Percentiles rank a stretch among this genome's conserved stretches.
phyloP scores from a whole-genome alignment of 1,140 invertebrate species.

The Nomia melanderi region DNA sequence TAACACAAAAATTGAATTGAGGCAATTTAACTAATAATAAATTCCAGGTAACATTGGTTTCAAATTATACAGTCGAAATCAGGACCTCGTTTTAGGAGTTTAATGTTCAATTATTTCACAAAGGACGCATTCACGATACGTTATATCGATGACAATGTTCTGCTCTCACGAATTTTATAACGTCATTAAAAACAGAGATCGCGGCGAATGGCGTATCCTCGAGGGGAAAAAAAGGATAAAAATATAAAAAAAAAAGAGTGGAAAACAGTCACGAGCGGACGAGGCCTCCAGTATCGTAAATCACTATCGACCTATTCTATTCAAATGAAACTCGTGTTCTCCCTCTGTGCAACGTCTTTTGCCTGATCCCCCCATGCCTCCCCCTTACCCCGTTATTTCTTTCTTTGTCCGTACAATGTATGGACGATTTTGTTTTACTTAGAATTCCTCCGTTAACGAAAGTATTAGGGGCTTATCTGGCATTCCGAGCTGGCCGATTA shows the following conservation, averaged over 20 bases:
- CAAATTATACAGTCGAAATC: no score
- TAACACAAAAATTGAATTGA: no score
- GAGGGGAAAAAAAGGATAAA: slow-evolving; percentile 47
- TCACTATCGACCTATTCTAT: slow-evolving; percentile 78
- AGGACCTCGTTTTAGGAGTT: no score
- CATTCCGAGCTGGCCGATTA: slow-evolving; percentile 39
- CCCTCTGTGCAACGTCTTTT: slow-evolving; percentile 50
- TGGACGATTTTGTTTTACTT: slow-evolving; percentile 51
- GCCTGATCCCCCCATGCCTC: neutral
- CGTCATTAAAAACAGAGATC: slow-evolving; percentile 62
- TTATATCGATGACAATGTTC: no score
- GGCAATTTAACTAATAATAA: no score
- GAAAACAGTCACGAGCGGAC: slow-evolving; percentile 72
- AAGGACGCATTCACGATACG: no score
- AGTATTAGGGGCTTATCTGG: slow-evolving; percentile 44
- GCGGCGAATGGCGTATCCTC: slow-evolving; percentile 29
- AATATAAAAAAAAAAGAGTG: slow-evolving; percentile 63
- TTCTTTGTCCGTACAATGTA: slow-evolving; percentile 55
- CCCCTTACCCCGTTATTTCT: slow-evolving; percentile 54
- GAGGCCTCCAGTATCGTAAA: slow-evolving; percentile 73
- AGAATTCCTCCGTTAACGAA: slow-evolving; percentile 57
- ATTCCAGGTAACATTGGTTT: no score
- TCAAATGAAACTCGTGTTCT: slow-evolving; percentile 76
- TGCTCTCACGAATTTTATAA: slow-evolving; percentile 49
- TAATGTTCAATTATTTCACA: no score